These are phyloP conservation scores for Bradysia coprophila DNA, from an alignment of 1,140 invertebrate genomes.

Conservation along the genomic window DNA sequence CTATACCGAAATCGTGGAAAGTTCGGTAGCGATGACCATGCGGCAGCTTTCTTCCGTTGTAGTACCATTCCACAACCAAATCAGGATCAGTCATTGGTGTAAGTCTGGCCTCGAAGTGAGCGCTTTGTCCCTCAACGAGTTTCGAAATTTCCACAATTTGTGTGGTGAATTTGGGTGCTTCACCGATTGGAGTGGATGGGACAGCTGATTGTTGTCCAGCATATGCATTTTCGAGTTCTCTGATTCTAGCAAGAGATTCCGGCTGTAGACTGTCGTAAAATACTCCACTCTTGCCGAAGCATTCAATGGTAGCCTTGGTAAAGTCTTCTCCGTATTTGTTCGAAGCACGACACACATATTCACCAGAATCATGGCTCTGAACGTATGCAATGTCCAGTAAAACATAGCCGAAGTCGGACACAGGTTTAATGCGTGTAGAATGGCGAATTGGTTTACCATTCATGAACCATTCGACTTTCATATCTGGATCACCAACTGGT, in stretches of 20 bases:
- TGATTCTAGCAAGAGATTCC: slow-evolving; percentile 76
- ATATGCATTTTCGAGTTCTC: slow-evolving; percentile 61
- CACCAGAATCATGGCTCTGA: slow-evolving; percentile 82
- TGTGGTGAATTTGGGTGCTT: slow-evolving; percentile 78
- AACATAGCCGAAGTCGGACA: slow-evolving; percentile 92
- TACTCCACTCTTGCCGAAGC: slow-evolving; percentile 71
- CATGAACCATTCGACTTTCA: slow-evolving; percentile 93
- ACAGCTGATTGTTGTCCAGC: slow-evolving; percentile 32
- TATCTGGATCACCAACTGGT: slow-evolving; percentile 81
- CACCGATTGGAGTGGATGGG: slow-evolving; percentile 42
- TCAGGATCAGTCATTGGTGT: slow-evolving; percentile 85
- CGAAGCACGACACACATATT: slow-evolving; percentile 73
- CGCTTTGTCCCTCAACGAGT: slow-evolving; percentile 80
- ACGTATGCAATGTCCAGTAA: slow-evolving; percentile 89
- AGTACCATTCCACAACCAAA: slow-evolving; percentile 87
- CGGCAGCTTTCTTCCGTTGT: slow-evolving; percentile 79
- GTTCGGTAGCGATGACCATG: slow-evolving; percentile 87
- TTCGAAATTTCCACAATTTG: slow-evolving; percentile 66
- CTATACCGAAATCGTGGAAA: slow-evolving; percentile 94
- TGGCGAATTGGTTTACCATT: slow-evolving; percentile 74
- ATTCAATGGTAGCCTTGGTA: slow-evolving; percentile 64
- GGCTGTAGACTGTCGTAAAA: slow-evolving; percentile 88
- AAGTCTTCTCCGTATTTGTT: slow-evolving; percentile 84
- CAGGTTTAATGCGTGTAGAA: slow-evolving; percentile 80
- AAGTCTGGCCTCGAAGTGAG: slow-evolving; percentile 82